phyloP scores from a whole-genome alignment of 2,888 invertebrate genomes.

The Trichopoda pennipes region DNA sequence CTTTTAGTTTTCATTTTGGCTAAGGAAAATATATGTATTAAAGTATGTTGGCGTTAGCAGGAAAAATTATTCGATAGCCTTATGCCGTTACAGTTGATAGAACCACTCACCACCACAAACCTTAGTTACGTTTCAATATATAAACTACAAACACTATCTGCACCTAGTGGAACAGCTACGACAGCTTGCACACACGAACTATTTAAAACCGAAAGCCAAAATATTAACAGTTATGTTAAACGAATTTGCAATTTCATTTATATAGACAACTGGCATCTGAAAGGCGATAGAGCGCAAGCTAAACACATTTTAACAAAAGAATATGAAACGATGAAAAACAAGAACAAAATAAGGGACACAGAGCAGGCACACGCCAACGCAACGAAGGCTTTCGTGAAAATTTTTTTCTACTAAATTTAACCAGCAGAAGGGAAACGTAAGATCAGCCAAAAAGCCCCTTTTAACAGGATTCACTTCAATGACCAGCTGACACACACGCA shows the following conservation, averaged over 20 bases:
- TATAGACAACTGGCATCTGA: slow-evolving; percentile 64
- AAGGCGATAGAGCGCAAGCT: slow-evolving; percentile 57
- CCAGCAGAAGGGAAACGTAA: slow-evolving; percentile 24
- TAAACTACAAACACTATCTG: slow-evolving; percentile 33
- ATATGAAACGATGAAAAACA: slow-evolving; percentile 38
- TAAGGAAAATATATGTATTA: too few species aligned
- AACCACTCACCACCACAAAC: slow-evolving; percentile 29
- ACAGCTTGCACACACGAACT: neutral
- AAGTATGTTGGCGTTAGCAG: slow-evolving; percentile 16
- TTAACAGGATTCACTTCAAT: slow-evolving; percentile 65
- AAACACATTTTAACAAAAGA: slow-evolving; percentile 46
- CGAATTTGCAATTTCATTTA: slow-evolving; percentile 65
- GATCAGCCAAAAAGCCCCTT: slow-evolving; percentile 41
- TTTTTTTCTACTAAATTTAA: slow-evolving; percentile 44
- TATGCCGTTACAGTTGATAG: slow-evolving; percentile 61
- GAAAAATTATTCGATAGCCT: slow-evolving; percentile 64
- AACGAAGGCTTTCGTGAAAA: slow-evolving; percentile 38
- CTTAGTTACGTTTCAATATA: neutral
- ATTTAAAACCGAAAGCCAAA: slow-evolving; percentile 22
- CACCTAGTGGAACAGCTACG: slow-evolving; percentile 7
- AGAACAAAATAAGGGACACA: neutral
- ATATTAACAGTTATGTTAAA: slow-evolving; percentile 45
- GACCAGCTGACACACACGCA: slow-evolving; percentile 42
- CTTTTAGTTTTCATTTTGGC: slow-evolving; percentile 7
- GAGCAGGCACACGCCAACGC: slow-evolving; percentile 64